Evolutionary conservation across 2,888 invertebrate genomes (phyloP).

Genomic region (Lottia scabra): DNA sequence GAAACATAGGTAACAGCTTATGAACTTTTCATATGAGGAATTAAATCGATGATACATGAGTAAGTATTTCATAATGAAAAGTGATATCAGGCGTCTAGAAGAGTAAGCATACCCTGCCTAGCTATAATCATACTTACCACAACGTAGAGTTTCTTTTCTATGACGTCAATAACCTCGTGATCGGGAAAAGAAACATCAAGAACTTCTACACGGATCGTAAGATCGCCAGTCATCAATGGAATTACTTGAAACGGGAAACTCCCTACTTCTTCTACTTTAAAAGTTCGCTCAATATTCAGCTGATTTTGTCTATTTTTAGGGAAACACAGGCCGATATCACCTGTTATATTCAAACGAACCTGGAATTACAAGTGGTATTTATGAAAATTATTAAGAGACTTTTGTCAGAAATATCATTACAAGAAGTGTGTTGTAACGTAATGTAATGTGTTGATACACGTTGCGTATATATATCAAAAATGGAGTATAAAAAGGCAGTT

Average conservation of each 20-base stretch:
- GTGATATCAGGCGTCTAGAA: too few species aligned
- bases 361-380: neutral
- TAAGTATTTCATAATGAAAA: too few species aligned
- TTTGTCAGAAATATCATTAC: too few species aligned
- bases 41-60: too few species aligned
- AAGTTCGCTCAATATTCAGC: neutral
- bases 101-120: too few species aligned
- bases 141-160: conserved; percentile 28
- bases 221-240: conserved; percentile 26
- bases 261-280: neutral
- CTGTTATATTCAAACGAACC: conserved; percentile 20
- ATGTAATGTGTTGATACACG: too few species aligned
- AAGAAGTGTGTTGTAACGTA: too few species aligned
- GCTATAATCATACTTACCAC: conserved; percentile 21
- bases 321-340: conserved; percentile 26
- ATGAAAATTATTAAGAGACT: too few species aligned
- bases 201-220: conserved; percentile 12
- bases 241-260: conserved; percentile 18
- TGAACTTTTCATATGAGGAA: too few species aligned
- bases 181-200: conserved; percentile 2
- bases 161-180: conserved; percentile 19
- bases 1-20: too few species aligned
- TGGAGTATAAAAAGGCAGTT: too few species aligned
- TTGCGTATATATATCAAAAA: too few species aligned
- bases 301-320: neutral